A percentile compares a stretch with the other conserved stretches of the same genome.
Conservation (phyloP, 2,888 invertebrate genomes). For the Heliconius charithonia region DNA sequence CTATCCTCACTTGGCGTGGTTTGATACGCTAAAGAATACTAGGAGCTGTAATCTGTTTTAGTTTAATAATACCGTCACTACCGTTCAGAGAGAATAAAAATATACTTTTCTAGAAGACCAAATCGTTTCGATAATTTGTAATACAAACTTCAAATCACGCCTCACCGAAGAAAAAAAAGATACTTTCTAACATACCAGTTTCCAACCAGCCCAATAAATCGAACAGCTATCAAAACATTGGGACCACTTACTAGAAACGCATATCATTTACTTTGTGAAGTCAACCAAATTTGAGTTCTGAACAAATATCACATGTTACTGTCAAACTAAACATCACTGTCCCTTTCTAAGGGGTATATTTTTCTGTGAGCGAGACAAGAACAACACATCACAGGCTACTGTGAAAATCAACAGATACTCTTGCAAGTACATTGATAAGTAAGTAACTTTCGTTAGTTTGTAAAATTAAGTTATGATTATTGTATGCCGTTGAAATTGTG, state of each 20-base stretch:
- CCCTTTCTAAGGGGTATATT: slow-evolving; percentile 51
- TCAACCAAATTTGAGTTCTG: slow-evolving; percentile 58
- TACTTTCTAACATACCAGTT: not conserved
- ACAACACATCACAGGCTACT: slow-evolving; percentile 41
- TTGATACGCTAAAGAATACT: too few relatives aligned
- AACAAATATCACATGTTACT: slow-evolving; percentile 71
- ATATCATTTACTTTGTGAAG: slow-evolving; percentile 35
- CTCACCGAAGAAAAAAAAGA: not conserved
- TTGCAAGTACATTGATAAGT: slow-evolving; percentile 20
- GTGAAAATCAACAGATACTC: slow-evolving; percentile 20
- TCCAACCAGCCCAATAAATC: slow-evolving; percentile 30
- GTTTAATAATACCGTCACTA: too few relatives aligned
- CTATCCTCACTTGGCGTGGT: too few relatives aligned
- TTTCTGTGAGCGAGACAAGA: slow-evolving; percentile 40
- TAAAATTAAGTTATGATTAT: not conserved
- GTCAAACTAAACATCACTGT: slow-evolving; percentile 67
- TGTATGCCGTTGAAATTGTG: not conserved
- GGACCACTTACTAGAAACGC: slow-evolving; percentile 37
- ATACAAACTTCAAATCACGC: slow-evolving; percentile 4
- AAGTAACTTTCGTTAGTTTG: slow-evolving; percentile 23
- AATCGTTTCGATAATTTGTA: not conserved
- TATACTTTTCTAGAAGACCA: not conserved
- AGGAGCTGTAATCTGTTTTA: too few relatives aligned
- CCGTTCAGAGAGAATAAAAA: too few relatives aligned
- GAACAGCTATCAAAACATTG: slow-evolving; percentile 40